phyloP scores from a whole-genome alignment of 2,797 vertebrate species.

The Gymnoscopelus braueri region DNA sequence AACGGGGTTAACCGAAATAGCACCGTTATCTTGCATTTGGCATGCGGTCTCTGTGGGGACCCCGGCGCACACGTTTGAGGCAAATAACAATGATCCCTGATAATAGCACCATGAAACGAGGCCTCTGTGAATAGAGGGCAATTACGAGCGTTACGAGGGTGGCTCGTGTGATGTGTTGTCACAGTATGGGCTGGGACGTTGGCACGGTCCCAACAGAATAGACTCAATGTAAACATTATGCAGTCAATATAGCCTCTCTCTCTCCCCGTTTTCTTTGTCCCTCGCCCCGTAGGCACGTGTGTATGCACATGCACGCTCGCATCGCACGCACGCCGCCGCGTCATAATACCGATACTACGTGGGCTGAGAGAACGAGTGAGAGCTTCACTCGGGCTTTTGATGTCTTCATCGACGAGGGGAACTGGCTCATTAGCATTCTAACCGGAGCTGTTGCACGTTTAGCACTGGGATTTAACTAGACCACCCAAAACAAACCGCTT shows the following conservation, averaged over 20 bases:
- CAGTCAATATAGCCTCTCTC: conserved; percentile 38
- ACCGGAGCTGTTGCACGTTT: conserved; percentile 72
- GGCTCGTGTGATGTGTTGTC: conserved; percentile 72
- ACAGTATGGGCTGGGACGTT: conserved; percentile 58
- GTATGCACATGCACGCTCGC: conserved; percentile 19
- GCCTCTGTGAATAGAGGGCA: conserved; percentile 72
- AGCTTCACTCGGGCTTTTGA: conserved; percentile 67
- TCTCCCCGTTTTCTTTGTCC: conserved; percentile 8
- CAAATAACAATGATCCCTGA: conserved; percentile 79
- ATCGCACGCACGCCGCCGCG: conserved; percentile 30
- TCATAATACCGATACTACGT: conserved; percentile 62
- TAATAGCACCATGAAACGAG: conserved; percentile 74
- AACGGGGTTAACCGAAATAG: conserved; percentile 77
- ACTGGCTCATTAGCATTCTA: conserved; percentile 78
- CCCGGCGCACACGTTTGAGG: conserved; percentile 57
- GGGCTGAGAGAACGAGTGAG: conserved; percentile 32
- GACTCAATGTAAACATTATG: conserved; percentile 71
- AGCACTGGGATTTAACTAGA: conserved; percentile 72
- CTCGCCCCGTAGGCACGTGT: conserved; percentile 1
- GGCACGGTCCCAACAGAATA: conserved; percentile 60
- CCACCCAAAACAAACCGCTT: conserved; percentile 77
- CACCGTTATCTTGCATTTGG: conserved; percentile 67
- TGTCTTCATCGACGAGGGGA: conserved; percentile 73
- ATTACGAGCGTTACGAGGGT: conserved; percentile 71
- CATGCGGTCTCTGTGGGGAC: conserved; percentile 71